These are phyloP conservation scores for Machaerirhynchus nigripectus DNA, from an alignment of 2,113 vertebrate species.

Conservation along the genomic window DNA sequence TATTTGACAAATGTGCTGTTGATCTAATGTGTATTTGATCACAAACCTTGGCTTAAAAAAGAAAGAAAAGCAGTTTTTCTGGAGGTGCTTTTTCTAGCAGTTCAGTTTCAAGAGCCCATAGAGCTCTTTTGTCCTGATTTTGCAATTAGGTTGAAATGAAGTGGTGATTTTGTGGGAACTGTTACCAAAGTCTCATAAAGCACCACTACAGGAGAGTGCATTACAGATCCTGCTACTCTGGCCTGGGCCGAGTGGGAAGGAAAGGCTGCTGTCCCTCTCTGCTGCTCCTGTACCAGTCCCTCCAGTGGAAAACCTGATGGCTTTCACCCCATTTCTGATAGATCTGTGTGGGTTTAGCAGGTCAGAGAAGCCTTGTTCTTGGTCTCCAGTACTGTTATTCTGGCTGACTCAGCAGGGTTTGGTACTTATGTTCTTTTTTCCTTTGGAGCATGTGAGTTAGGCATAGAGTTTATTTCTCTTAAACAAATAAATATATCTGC, in stretches of 20 bases:
- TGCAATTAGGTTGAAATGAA: not conserved
- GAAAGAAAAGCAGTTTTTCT: not conserved
- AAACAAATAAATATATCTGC: not conserved
- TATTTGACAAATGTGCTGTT: not conserved
- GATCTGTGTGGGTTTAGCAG: not conserved
- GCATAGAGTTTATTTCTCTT: not conserved
- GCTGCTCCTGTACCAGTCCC: accelerated
- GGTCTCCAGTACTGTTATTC: not conserved
- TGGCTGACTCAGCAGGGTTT: not conserved
- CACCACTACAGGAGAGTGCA: not conserved
- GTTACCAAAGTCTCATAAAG: not conserved
- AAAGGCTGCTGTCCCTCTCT: not conserved
- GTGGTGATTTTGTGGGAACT: not conserved
- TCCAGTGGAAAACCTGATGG: not conserved
- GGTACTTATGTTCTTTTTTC: not conserved
- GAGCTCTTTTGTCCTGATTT: not conserved
- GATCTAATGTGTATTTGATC: not conserved
- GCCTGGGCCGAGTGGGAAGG: not conserved
- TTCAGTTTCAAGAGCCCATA: not conserved
- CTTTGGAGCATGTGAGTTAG: not conserved
- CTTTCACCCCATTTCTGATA: not conserved
- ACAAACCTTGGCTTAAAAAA: not conserved
- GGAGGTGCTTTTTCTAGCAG: not conserved
- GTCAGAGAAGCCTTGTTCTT: not conserved
- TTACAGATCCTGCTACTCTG: not conserved